Evolutionary conservation across 2,113 vertebrate species (phyloP).

Genomic region (Tychaedon coryphoeus): DNA sequence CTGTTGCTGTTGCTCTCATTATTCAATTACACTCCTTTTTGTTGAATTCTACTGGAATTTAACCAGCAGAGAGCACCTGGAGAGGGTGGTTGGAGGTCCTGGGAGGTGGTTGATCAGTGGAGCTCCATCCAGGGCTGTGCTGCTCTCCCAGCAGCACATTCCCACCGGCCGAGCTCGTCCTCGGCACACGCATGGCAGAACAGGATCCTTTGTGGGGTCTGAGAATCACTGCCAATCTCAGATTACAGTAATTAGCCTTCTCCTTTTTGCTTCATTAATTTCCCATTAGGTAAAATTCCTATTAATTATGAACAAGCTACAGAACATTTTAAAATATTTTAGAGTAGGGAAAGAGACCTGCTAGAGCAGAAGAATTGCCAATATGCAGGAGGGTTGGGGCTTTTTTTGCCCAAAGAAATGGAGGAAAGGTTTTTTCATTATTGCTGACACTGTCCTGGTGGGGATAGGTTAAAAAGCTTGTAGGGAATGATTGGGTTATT

Average conservation of each 20-base stretch:
- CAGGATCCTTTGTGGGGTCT: not conserved
- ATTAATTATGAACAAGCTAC: slow-evolving; percentile 47
- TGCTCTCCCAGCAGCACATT: accelerated
- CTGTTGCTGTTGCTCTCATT: not conserved
- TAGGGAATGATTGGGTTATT: not conserved
- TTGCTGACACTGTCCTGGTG: not conserved
- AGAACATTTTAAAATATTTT: slow-evolving; percentile 14
- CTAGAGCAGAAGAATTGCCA: not conserved
- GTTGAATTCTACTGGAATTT: not conserved
- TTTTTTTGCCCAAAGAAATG: not conserved
- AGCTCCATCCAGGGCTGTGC: not conserved
- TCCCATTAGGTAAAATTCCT: slow-evolving; percentile 53
- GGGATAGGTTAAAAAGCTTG: not conserved
- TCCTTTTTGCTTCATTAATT: slow-evolving; percentile 58
- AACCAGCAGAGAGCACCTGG: not conserved
- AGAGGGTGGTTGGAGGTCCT: not conserved
- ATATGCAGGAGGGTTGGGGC: accelerated
- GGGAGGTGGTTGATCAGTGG: not conserved
- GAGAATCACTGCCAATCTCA: slow-evolving; percentile 23
- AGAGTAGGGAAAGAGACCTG: not conserved
- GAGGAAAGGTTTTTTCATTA: not conserved
- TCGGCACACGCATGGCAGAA: not conserved
- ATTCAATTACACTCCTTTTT: not conserved
- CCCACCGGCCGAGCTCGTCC: not conserved
- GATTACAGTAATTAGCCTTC: slow-evolving; percentile 43